Conservation (phyloP, 2,113 vertebrate species). For the Poicephalus meyeri region DNA sequence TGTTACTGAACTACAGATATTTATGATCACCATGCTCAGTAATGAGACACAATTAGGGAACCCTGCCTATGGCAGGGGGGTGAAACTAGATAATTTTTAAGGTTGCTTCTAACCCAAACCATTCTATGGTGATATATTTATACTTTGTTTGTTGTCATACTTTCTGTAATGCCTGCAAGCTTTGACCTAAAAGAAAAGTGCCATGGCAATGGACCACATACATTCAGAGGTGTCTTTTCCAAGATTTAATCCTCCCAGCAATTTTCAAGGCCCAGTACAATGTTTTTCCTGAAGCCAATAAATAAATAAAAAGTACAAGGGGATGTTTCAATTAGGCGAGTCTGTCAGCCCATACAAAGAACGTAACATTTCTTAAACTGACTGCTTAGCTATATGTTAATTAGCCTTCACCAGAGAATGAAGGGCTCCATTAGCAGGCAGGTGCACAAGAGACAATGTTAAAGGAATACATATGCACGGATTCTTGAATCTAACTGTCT, state of each 20-base stretch:
- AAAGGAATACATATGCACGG: slow-evolving; percentile 14
- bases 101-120: neutral
- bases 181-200: neutral
- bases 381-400: slow-evolving; percentile 54
- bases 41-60: neutral
- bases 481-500: slow-evolving; percentile 58
- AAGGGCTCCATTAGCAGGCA: slow-evolving; percentile 51
- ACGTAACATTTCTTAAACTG: slow-evolving; percentile 53
- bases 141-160: neutral
- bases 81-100: neutral
- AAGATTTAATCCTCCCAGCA: neutral
- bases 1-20: neutral
- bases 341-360: slow-evolving; percentile 9
- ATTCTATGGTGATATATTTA: neutral
- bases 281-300: slow-evolving; percentile 10
- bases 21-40: neutral
- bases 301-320: slow-evolving; percentile 4
- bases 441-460: neutral
- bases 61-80: neutral
- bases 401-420: slow-evolving; percentile 67
- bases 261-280: slow-evolving; percentile 18
- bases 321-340: slow-evolving; percentile 20
- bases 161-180: neutral
- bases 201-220: neutral
- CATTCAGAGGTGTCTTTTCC: neutral